Evolutionary conservation across 2,797 vertebrate genomes (phyloP), one percentile per base, ranked within the genome.

Genomic region (Tachyglossus aculeatus): DNA sequence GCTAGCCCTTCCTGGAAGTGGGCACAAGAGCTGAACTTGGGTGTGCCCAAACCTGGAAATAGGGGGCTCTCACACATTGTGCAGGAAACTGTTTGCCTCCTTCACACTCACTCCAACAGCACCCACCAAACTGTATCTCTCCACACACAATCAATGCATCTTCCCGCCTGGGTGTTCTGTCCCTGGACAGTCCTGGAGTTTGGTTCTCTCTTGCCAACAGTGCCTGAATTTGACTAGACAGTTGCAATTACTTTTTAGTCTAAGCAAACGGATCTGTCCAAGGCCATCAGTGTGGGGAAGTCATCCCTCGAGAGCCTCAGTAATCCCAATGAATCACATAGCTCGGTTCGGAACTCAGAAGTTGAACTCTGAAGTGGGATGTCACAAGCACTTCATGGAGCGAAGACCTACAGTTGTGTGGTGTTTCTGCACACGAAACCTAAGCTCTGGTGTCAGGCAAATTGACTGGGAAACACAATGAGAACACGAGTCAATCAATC

Each of bases 211-310:
- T 75, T 76, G 78, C 67, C 70, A 75, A 75, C 44, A 78, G 78
- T 82, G 78, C 86, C 88, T 90, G 92, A 92, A 93, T 92, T 66
- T 82, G 82, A 92, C 86, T 69, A 88, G 92, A 92, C 89, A 91
- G 80, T 80, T 86, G 86, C 89, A 82, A 93, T 84, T 86, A 90
- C 90, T 91, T 93, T 94, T 94, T 94, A 94, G 95, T 94, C 92
- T 90, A 73, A 88, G 89, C 89, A 93, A 93, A 93, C 88, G 80
- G 88, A 85, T 83, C 80, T 86, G 92, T 92, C 93, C 93, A 90
- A 93, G 90, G 83, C 88, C 84, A 87, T 82, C 83, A 91, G 79
- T 71, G 83, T 0, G 27, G 79, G 52, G 6, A 86, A 76, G 66
- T 86, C 60, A 93, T 91, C 90, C 85, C 91, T 77, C 82, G 85